Base-by-base conservation (phyloP, 2,113 vertebrate species). In the Kryptolebias marmoratus region DNA sequence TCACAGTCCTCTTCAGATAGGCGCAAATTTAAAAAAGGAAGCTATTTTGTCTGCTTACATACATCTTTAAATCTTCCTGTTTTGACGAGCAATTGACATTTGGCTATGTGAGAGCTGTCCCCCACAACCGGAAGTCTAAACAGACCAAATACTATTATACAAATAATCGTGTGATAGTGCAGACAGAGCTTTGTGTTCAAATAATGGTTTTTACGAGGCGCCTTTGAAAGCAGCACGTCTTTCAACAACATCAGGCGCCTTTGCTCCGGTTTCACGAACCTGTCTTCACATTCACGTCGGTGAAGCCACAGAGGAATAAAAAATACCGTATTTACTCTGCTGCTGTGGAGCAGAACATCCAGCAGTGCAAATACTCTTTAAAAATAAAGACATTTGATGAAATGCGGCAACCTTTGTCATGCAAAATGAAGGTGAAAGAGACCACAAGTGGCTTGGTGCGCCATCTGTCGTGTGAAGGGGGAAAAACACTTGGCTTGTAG, bases 381-480 rank as follows among this genome's bases (percentile, higher is more conserved):
- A 5, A 30, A 30, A 6, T 28, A 3, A 14, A 11, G 3, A 30
- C 53, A 71, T 14, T 15, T n/a, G 9, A 5, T 36, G 10, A 8
- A 54, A 44, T 7, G 54, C 16, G 31, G 6, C 10, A 60, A 28
- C 6, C 12, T 28, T 22, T 28, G 42, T 53, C 48, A 6, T 10
- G 13, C 30, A 42, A 27, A 14, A 16, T 36, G 0, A 50, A 74
- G 28, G 22, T 13, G 60, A 30, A 18, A 5, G 18, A 63, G 14
- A 0, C 5, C 54, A 30, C 31, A 44, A 53, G 52, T 3, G 22
- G 10, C n/a, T 62, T 48, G 47, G 27, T 77, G 80, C 88, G 87
- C 88, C 87, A 75, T 28, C 87, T 91, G 82, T 81, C 74, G 87
- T 32, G 28, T 10, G 39, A 0, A 22, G 7, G 3, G 30, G 44